Base-by-base conservation (phyloP, 1,140 invertebrate genomes). In the Danaus melanippus region DNA sequence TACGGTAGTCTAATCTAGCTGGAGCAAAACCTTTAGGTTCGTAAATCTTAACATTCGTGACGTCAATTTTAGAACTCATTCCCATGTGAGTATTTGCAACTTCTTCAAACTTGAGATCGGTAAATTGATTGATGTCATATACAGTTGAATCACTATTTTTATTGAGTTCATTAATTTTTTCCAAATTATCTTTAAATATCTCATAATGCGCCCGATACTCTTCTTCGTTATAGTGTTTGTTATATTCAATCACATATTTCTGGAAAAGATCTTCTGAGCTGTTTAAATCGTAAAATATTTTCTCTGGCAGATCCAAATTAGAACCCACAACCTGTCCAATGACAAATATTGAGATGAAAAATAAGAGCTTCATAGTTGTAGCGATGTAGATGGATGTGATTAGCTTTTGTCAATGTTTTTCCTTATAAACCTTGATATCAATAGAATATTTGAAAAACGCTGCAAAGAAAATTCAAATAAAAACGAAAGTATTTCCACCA, bases 81-180 rank as follows among this genome's bases (percentile, higher is more conserved):
- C 58, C 47, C 32, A 46, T 32, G 17, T 60, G 55, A 2, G 7
- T 12, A 11, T 32, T 39, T 2, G 12, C 40, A 45, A 62, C 32
- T 44, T 62, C 60, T 40, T 62, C 60, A 41, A 32, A 58, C 2
- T 55, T 62, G 40, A 62, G n/a, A 55, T 58, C 60, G 17, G 60
- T 42, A 21, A 58, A 62, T 10, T 42, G 10, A 41, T 53, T 56
- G 10, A 62, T 52, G 10, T 46, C 60, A 46, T 47, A 55, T n/a
- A 15, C 40, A 15, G 46, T 46, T 6, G 10, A 11, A 12, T 12
- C 11, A 9, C 12, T 51, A 11, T 55, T 46, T 47, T 42, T 45
- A 49, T 62, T 62, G 42, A 39, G 52, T 42, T 52, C 32, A 12
- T 53, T 62, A 1, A 62, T 62, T 39, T 62, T 52, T 12, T 54